These are phyloP conservation scores for Ctenopoma kingsleyae DNA, from an alignment of 2,797 vertebrate genomes.

Conservation along the genomic window DNA sequence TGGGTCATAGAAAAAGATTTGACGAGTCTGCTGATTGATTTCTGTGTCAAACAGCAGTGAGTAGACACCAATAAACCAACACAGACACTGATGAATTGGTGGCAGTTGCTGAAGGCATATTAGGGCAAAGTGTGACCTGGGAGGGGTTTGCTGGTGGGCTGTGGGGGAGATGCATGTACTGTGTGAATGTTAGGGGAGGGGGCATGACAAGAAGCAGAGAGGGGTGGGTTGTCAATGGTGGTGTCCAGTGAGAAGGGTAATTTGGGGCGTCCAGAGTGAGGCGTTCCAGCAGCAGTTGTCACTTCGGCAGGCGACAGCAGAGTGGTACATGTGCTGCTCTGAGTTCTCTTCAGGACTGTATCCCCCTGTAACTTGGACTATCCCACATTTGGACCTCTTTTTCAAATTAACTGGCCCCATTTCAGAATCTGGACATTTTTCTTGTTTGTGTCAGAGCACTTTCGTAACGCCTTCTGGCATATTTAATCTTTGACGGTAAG, in stretches of 20 bases:
- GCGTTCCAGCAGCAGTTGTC: conserved; percentile 76
- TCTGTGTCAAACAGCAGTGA: no score
- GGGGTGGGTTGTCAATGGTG: conserved; percentile 18
- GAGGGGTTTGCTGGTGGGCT: conserved; percentile 56
- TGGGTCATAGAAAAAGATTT: background rate
- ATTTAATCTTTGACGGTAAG: conserved; percentile 73
- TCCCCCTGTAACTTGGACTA: conserved; percentile 60
- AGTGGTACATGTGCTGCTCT: conserved; percentile 66
- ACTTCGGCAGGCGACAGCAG: conserved; percentile 58
- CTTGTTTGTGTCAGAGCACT: conserved; percentile 20
- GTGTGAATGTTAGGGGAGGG: conserved; percentile 44
- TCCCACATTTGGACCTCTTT: conserved; percentile 14
- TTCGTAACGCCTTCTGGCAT: conserved; percentile 21
- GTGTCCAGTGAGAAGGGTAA: conserved; percentile 58
- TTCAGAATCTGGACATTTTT: conserved; percentile 18
- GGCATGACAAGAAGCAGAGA: conserved; percentile 36
- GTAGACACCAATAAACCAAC: conserved; percentile 12
- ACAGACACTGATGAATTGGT: conserved; percentile 83
- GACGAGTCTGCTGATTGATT: no score
- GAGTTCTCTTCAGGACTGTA: conserved; percentile 42
- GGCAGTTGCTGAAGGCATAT: conserved; percentile 86
- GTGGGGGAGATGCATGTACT: conserved; percentile 41
- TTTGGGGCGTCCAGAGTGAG: conserved; percentile 67
- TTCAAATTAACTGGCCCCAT: conserved; percentile 15
- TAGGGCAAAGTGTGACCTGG: conserved; percentile 81